phyloP scores from a whole-genome alignment of 2,797 vertebrate genomes.

The Gymnocypris eckloni region DNA sequence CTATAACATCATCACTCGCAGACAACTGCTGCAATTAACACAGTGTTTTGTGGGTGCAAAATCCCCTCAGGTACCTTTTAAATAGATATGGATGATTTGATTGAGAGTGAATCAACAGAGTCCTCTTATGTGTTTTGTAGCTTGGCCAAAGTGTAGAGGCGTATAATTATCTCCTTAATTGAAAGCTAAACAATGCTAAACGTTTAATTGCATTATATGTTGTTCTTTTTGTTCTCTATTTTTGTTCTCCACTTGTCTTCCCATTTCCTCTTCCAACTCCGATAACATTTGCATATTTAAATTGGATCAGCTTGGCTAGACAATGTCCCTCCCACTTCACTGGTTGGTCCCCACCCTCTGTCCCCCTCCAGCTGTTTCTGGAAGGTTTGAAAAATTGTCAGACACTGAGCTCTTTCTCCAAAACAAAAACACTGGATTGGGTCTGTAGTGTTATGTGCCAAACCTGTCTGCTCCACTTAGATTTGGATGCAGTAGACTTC shows the following conservation, averaged over 20 bases:
- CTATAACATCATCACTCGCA: constrained; percentile 3
- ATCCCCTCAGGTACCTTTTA: constrained; percentile 8
- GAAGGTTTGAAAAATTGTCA: constrained; percentile 51
- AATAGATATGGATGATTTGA: constrained; percentile 16
- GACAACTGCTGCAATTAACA: background rate
- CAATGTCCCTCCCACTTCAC: constrained; percentile 71
- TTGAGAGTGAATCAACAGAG: background rate
- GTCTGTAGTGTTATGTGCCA: constrained; percentile 32
- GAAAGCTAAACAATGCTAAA: constrained; percentile 63
- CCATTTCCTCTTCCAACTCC: constrained; percentile 62
- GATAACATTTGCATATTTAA: constrained; percentile 92
- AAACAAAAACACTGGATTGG: constrained; percentile 46
- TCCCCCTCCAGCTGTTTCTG: constrained; percentile 49
- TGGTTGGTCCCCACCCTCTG: constrained; percentile 49
- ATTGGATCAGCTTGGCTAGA: constrained; percentile 86
- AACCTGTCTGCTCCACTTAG: constrained; percentile 48
- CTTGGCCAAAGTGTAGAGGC: constrained; percentile 43
- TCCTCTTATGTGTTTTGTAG: constrained; percentile 38
- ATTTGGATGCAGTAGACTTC: constrained; percentile 26
- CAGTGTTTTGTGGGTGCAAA: constrained; percentile 1
- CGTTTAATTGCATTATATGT: constrained; percentile 65
- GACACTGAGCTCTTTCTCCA: constrained; percentile 44
- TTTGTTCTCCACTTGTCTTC: constrained; percentile 56
- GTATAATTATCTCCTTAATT: constrained; percentile 64
- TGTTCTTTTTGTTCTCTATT: constrained; percentile 68